These are phyloP conservation scores for Chamaetylas fuelleborni DNA, from an alignment of 2,113 vertebrate species.

Conservation along the genomic window DNA sequence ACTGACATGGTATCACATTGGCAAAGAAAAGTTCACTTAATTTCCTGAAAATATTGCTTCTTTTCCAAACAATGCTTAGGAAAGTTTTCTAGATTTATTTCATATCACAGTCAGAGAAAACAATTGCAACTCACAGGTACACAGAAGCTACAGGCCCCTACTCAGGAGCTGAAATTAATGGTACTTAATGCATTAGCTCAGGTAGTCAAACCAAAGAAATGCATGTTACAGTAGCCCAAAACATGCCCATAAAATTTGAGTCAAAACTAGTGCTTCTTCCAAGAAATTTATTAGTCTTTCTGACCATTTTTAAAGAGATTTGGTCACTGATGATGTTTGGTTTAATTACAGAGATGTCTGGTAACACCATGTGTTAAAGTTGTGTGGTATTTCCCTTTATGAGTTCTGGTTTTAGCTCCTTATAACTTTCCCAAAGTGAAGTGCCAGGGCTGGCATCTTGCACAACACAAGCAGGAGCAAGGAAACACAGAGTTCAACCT, in stretches of 20 bases:
- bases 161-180: not conserved
- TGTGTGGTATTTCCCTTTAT: not conserved
- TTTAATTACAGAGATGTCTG: not conserved
- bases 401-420: not conserved
- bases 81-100: slow-evolving; percentile 1
- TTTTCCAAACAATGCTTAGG: not conserved
- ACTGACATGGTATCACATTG: not conserved
- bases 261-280: not conserved
- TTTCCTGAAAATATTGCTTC: not conserved
- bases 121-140: not conserved
- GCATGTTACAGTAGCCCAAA: not conserved
- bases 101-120: not conserved
- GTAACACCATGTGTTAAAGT: not conserved
- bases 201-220: not conserved
- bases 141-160: not conserved
- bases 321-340: not conserved
- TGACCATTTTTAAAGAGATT: not conserved
- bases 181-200: not conserved
- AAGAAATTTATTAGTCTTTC: not conserved
- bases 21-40: not conserved
- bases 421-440: not conserved
- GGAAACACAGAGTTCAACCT: not conserved
- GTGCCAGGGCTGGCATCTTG: fast-evolving
- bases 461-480: not conserved
- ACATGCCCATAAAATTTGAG: fast-evolving